A percentile compares a stretch with the other conserved stretches of the same genome.
These are phyloP conservation scores for Pseudachorutes palmiensis DNA, from an alignment of 1,140 invertebrate genomes.

Conservation along the genomic window DNA sequence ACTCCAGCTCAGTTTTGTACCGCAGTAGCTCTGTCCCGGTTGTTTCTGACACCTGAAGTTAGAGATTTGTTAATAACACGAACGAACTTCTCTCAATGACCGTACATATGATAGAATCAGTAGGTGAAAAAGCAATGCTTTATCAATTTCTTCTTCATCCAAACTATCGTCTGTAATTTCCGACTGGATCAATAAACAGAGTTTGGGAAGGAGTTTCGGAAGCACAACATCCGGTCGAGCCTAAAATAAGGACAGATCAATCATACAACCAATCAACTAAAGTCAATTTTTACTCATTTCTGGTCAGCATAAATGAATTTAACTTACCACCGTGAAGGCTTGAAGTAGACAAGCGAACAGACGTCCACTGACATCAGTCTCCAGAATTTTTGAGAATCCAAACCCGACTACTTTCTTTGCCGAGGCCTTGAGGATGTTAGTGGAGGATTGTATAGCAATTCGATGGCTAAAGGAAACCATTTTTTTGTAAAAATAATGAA, in stretches of 20 bases:
- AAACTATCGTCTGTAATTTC: conserved; percentile 52
- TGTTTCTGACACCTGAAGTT: conserved; percentile 27
- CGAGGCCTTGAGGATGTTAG: conserved; percentile 57
- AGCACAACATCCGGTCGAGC: conserved; percentile 56
- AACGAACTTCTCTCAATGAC: conserved; percentile 7
- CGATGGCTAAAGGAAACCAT: conserved; percentile 40
- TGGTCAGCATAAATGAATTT: not conserved
- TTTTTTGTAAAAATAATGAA: not conserved
- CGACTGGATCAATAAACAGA: conserved; percentile 54
- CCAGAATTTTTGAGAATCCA: conserved; percentile 62
- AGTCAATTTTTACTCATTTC: not conserved
- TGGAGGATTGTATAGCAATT: conserved; percentile 57
- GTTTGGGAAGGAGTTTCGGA: conserved; percentile 60
- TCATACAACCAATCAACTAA: not conserved
- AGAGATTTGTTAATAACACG: not conserved
- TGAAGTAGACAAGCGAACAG: conserved; percentile 61
- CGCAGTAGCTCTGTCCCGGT: conserved; percentile 31
- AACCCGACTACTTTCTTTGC: conserved; percentile 65
- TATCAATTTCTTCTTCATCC: conserved; percentile 66
- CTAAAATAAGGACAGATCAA: conserved; percentile 39
- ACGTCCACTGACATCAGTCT: conserved; percentile 71
- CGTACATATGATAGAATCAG: conserved; percentile 62
- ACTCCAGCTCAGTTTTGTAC: conserved; percentile 24
- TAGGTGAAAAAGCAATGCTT: conserved; percentile 69
- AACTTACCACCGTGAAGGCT: conserved; percentile 60